Conservation (phyloP, 1,140 invertebrate species). For the Hycleus phaleratus region DNA sequence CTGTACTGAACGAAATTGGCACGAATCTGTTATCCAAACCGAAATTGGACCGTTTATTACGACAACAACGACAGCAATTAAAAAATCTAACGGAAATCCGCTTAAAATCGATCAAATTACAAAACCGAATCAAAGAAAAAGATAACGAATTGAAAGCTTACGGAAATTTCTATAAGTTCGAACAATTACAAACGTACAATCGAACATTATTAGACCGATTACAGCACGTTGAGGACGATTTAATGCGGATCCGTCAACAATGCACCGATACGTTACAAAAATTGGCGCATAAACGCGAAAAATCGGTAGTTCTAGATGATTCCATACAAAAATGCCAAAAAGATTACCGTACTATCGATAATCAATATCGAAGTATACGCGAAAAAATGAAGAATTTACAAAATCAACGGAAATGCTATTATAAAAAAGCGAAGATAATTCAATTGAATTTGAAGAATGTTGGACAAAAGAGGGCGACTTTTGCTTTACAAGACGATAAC, state of each 20-base stretch:
- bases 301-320: not conserved
- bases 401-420: not conserved
- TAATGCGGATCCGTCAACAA: not conserved
- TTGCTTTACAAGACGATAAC: too few relatives aligned
- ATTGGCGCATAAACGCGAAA: constrained; percentile 8
- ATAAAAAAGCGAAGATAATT: not conserved
- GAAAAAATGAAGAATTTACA: not conserved
- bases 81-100: too few relatives aligned
- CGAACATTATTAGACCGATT: not conserved
- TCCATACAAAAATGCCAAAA: not conserved
- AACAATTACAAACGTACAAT: not conserved
- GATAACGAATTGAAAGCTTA: too few relatives aligned
- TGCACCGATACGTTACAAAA: not conserved
- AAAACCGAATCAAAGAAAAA: too few relatives aligned
- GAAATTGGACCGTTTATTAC: too few relatives aligned
- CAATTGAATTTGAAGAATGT: not conserved
- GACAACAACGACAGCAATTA: too few relatives aligned
- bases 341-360: not conserved
- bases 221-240: not conserved
- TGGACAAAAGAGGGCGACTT: too few relatives aligned
- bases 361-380: not conserved
- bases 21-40: too few relatives aligned
- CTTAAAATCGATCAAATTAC: too few relatives aligned
- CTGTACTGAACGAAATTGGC: too few relatives aligned
- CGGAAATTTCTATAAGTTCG: not conserved